Conservation (phyloP, 2,888 invertebrate genomes). For the Xylota sylvarum region DNA sequence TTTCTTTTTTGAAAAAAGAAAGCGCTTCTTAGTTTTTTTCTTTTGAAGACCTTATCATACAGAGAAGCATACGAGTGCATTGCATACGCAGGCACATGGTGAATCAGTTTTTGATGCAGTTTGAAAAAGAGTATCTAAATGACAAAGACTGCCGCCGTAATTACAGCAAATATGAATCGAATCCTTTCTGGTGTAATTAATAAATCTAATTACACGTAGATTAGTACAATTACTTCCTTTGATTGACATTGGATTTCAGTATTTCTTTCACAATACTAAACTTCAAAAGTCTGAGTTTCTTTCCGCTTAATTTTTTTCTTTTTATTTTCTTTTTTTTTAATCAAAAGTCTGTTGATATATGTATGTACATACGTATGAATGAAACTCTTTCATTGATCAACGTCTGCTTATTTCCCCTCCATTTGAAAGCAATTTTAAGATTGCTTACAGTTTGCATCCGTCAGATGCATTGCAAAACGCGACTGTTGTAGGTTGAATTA, state of each 20-base stretch:
- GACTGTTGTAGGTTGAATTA: neutral
- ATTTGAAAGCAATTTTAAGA: neutral
- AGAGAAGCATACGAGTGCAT: neutral
- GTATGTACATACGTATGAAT: neutral
- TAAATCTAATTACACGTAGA: neutral
- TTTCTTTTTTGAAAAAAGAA: neutral
- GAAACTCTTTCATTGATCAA: constrained; percentile 4
- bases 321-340: neutral
- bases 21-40: neutral
- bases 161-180: neutral
- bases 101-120: no score
- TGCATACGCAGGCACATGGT: no score
- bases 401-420: neutral
- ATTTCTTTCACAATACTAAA: neutral
- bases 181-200: neutral
- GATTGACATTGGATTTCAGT: neutral
- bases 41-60: neutral
- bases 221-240: neutral
- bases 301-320: neutral
- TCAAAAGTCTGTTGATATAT: neutral
- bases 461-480: constrained; percentile 4
- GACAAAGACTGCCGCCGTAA: neutral
- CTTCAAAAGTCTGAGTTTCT: neutral
- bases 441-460: neutral
- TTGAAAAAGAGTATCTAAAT: no score